Percentiles rank a stretch among this genome's conserved stretches.
These are phyloP conservation scores for Alligator sinensis DNA, from an alignment of 2,113 vertebrate genomes.

Conservation along the genomic window DNA sequence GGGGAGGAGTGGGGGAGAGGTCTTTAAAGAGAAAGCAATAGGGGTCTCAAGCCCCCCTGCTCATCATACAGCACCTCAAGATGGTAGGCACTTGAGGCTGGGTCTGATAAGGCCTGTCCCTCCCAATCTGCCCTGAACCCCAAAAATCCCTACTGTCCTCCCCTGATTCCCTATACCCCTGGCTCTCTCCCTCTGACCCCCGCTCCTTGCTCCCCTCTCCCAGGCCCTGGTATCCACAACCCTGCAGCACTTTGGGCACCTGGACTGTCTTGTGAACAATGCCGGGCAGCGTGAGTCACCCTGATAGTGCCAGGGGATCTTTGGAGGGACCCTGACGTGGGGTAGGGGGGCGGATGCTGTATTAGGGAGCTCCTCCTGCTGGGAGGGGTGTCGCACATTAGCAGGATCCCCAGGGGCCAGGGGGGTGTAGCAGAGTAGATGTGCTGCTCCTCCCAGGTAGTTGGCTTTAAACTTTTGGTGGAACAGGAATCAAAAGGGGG, in stretches of 20 bases:
- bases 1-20: neutral
- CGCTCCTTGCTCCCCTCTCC: neutral
- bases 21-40: too few species aligned
- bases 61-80: too few species aligned
- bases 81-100: too few species aligned
- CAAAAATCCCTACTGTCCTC: accelerated
- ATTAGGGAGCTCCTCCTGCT: too few species aligned
- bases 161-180: neutral
- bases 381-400: too few species aligned
- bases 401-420: too few species aligned
- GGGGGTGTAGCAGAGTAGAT: too few species aligned
- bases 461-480: too few species aligned
- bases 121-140: neutral
- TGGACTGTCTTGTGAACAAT: conserved; percentile 90
- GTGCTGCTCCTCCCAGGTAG: too few species aligned
- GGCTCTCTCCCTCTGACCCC: neutral
- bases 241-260: conserved; percentile 67
- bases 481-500: too few species aligned
- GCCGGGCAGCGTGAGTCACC: conserved; percentile 83
- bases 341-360: neutral
- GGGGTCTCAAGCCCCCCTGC: neutral
- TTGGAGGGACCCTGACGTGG: too few species aligned
- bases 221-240: conserved; percentile 81
- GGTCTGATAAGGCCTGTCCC: too few species aligned
- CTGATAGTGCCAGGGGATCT: neutral